Percentiles rank a stretch among this genome's conserved stretches.
Conservation (phyloP, 2,797 vertebrate species). For the Poliocrania exsul region DNA sequence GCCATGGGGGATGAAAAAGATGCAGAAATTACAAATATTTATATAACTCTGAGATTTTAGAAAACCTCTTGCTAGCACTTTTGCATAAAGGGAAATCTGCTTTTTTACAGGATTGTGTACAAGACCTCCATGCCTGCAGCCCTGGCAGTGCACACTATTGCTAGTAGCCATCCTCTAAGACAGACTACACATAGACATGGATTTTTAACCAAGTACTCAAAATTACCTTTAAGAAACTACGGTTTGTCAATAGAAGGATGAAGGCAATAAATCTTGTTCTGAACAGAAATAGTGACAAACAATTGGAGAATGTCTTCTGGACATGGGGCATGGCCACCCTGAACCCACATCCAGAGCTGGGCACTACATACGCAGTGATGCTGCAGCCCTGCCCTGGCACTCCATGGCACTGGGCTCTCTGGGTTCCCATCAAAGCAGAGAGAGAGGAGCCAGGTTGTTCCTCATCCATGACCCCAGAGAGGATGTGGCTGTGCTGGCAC, state of each 20-base stretch:
- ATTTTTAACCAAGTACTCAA: not conserved
- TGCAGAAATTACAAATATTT: not conserved
- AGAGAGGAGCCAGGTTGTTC: not conserved
- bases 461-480: not conserved
- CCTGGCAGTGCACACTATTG: fast-evolving
- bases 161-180: not conserved
- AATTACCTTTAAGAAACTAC: not conserved
- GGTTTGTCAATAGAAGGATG: not conserved
- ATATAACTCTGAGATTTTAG: not conserved
- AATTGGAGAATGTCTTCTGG: not conserved
- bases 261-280: not conserved
- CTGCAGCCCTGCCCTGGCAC: not conserved
- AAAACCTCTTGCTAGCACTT: not conserved
- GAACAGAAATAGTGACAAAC: not conserved
- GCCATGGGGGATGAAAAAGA: not conserved
- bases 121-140: not conserved
- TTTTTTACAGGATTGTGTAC: not conserved
- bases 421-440: not conserved
- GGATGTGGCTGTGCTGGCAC: not conserved
- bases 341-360: not conserved
- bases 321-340: fast-evolving
- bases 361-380: fast-evolving
- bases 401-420: not conserved
- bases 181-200: not conserved
- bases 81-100: not conserved